These are phyloP conservation scores for Vimba vimba DNA, from an alignment of 2,113 vertebrate genomes.

Conservation along the genomic window DNA sequence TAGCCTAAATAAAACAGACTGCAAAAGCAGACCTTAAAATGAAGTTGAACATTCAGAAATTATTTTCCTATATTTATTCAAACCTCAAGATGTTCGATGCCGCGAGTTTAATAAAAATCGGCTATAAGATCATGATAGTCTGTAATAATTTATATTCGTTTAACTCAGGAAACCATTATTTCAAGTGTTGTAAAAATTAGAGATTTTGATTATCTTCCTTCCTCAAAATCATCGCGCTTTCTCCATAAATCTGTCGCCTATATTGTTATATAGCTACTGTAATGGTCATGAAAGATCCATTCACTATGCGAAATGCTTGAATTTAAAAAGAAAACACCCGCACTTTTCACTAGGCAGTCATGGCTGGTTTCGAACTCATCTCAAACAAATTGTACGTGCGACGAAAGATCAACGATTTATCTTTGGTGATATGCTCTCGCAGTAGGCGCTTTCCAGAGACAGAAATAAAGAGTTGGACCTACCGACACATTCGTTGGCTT, in stretches of 20 bases:
- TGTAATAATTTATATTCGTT: neutral
- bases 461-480: conserved; percentile 71
- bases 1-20: neutral
- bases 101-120: neutral
- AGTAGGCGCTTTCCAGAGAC: conserved; percentile 1
- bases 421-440: neutral
- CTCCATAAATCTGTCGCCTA: conserved; percentile 10
- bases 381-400: neutral
- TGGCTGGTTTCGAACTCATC: conserved; percentile 18
- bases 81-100: neutral
- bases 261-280: neutral
- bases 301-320: neutral
- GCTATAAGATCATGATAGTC: neutral
- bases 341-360: conserved; percentile 15
- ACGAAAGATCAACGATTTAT: neutral
- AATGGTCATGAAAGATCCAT: neutral
- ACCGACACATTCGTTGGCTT: conserved; percentile 99
- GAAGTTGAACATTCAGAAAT: neutral
- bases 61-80: neutral
- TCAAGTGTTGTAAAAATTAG: neutral
- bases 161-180: neutral
- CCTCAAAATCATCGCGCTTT: neutral
- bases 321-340: conserved; percentile 16
- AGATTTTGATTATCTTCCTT: neutral
- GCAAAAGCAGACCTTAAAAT: neutral